phyloP scores from a whole-genome alignment of 2,113 vertebrate genomes.

The Myocastor coypus region DNA sequence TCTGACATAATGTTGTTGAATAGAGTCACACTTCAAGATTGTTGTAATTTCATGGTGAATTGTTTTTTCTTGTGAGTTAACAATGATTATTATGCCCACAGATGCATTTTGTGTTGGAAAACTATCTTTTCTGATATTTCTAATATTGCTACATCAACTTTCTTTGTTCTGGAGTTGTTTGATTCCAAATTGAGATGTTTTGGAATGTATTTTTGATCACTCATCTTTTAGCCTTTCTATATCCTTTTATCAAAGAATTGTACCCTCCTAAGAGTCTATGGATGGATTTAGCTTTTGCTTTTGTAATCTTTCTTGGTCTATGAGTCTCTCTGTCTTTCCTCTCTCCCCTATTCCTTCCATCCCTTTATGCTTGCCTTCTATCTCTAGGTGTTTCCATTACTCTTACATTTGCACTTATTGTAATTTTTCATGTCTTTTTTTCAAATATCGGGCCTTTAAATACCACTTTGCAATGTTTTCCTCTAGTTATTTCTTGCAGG shows the following conservation, averaged over 20 bases:
- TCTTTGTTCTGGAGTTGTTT: background rate
- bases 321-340: background rate
- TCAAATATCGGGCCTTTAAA: background rate
- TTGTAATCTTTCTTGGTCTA: background rate
- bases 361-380: background rate
- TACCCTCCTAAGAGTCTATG: background rate
- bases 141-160: background rate
- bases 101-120: background rate
- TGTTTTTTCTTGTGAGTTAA: background rate
- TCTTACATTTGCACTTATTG: background rate
- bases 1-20: background rate
- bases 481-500: background rate
- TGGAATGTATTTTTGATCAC: background rate
- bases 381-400: background rate
- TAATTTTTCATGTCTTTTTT: background rate
- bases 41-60: background rate
- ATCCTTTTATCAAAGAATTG: background rate
- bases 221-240: background rate
- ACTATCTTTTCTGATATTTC: background rate
- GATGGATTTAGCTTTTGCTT: constrained; percentile 21
- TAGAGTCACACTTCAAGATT: background rate
- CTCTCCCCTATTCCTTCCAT: background rate
- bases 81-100: background rate
- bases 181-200: too few relatives aligned
- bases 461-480: background rate